Evolutionary conservation across 2,797 vertebrate species (phyloP), one percentile per base, ranked within the genome.

Genomic region (Lepidocolaptes lacrymiger): DNA sequence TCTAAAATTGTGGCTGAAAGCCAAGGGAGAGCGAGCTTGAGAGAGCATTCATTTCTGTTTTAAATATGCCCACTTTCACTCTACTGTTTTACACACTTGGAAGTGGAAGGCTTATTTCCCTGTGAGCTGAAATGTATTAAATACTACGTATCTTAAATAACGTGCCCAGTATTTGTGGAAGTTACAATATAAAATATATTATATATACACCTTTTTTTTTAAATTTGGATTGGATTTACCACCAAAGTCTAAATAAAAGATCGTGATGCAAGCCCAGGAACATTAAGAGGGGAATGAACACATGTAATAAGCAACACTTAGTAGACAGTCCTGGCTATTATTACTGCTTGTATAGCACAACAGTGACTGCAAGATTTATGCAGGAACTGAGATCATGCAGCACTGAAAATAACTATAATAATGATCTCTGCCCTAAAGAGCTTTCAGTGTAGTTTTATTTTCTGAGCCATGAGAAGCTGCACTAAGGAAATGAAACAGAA

Each of bases 1-100:
- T 94, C 88, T 82, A 73, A 95, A 92, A 71, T 27, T 85, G 93
- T 97, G 97, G 96, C 94, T 34, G 28, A 89, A 51, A 82, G 94
- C 96, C 95, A 96, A 96, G 58, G 49, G 79, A 91, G 94, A 95
- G 55, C 39, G 77, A 94, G 85, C 75, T 83, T 95, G 78, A 95
- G 89, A 91, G 83, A 95, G 72, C 8, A n/a, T 94, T 96, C 85
- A 73, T 0, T 91, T 94, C 94, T 96, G 83, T 89, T 94, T 96
- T 93, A 95, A 96, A 97, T 95, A 95, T 93, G 76, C 82, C 88
- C 93, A 88, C 85, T 96, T 96, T 96, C 82, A 87, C 81, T 93
- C 62, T 66, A 48, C 68, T 84, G 51, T 75, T 88, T 91, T 89
- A 90, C 81, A 88, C 0, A 0, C 89, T 83, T 92, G 80, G 43